Percentiles rank a stretch among this genome's conserved stretches.
Conservation (phyloP, 2,113 vertebrate species). For the Empidonax alnorum region DNA sequence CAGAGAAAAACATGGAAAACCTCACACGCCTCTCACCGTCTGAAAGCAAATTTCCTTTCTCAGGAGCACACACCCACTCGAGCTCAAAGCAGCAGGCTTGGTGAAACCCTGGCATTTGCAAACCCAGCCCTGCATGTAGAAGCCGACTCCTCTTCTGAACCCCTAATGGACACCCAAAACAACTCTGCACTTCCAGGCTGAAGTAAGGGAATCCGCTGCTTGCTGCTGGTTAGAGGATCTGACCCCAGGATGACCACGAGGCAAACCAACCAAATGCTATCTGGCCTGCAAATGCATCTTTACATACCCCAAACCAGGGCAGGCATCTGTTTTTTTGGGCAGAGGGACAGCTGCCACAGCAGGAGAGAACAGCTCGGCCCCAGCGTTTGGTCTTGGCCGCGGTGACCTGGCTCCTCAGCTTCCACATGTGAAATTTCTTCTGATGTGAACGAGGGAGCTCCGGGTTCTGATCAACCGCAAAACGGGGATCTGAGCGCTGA, state of each 20-base stretch:
- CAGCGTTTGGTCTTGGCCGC: background rate
- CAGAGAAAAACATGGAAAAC: background rate
- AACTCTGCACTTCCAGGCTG: background rate
- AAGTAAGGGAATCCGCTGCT: background rate
- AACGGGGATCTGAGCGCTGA: background rate
- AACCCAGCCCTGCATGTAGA: background rate
- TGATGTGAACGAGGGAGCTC: background rate
- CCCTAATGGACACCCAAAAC: background rate
- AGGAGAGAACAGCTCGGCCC: background rate
- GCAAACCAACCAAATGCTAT: background rate
- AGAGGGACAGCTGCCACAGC: conserved; percentile 45
- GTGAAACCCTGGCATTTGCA: background rate
- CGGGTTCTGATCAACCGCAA: background rate
- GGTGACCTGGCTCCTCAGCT: background rate
- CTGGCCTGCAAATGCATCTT: background rate
- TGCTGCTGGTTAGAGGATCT: background rate
- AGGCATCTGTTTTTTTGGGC: conserved; percentile 53
- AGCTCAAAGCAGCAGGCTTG: background rate
- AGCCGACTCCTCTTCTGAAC: background rate
- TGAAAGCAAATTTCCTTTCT: background rate
- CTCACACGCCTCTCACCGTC: background rate
- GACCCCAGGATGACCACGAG: background rate
- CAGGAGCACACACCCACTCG: fast-evolving
- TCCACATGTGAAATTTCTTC: background rate
- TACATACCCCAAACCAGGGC: background rate